Evolutionary conservation across 2,113 vertebrate genomes (phyloP), one percentile per base, ranked within the genome.

Genomic region (Bambusicola thoracicus): DNA sequence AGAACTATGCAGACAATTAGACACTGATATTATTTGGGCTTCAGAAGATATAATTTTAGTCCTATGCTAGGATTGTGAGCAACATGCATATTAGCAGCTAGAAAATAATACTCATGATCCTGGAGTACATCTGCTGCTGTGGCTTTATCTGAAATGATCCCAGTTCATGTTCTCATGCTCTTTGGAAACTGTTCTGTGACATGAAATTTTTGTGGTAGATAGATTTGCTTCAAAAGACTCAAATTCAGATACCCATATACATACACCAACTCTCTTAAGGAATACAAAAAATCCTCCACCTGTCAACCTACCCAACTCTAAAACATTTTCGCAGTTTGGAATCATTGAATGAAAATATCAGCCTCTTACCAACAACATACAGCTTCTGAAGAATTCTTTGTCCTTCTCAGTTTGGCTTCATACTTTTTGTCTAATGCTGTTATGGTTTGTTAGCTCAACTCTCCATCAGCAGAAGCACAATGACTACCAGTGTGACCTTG

Each of bases 401-500:
- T 86, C 69, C 48, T 90, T 85, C 17, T 17, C 40, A 81, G 43
- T 3, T 36, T 56, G 25, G 13, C 13, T 81, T 84, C 10, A 43
- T 43, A 56, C 21, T 68, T 8, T 72, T 61, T 66, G 9, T 58
- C 12, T 51, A 55, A 76, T 51, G 30, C 12, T 69, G 13, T 55
- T 89, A 76, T 20, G 67, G 78, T 94, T 95, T 91, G 59, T 89
- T 89, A 96, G 58, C 63, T 76, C 27, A 79, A 4, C 53, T 94
- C 66, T 79, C 56, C 7, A 2, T 80, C 75, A 85, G 53, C 58
- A 2, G 8, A 75, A 48, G 58, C 32, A 89, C 43, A 24, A 69
- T 89, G 74, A 41, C 38, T 84, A 70, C 27, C 5, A 5, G 1
- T 29, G 56, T 87, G 92, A 95, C 90, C 90, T 95, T 94, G 90